These are phyloP conservation scores for Tor tambroides DNA, from an alignment of 2,113 vertebrate genomes.

Conservation along the genomic window DNA sequence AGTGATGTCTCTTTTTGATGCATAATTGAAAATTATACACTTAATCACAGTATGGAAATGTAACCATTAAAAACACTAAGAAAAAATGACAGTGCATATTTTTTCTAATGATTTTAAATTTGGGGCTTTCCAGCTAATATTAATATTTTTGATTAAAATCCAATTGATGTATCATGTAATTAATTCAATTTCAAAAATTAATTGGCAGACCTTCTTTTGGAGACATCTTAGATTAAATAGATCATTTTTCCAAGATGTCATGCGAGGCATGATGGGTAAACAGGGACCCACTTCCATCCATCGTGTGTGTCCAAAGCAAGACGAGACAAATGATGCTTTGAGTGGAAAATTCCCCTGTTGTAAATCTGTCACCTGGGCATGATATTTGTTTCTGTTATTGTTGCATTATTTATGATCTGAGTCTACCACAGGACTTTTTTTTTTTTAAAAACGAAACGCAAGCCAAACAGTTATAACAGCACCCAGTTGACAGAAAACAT, in stretches of 20 bases:
- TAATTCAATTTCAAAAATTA: neutral
- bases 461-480: conserved; percentile 37
- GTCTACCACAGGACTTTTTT: conserved; percentile 38
- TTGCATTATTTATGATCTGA: conserved; percentile 52
- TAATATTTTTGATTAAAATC: neutral
- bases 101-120: neutral
- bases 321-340: conserved; percentile 43
- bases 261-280: neutral
- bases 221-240: neutral
- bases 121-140: neutral
- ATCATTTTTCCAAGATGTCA: neutral
- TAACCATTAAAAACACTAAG: too few species aligned
- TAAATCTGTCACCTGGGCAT: conserved; percentile 49
- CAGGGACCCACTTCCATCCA: conserved; percentile 12
- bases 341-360: conserved; percentile 14
- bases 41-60: too few species aligned
- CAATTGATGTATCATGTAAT: neutral
- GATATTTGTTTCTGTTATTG: conserved; percentile 49
- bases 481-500: conserved; percentile 37
- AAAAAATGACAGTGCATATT: neutral
- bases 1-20: too few species aligned
- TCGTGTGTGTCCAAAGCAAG: conserved; percentile 5
- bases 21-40: too few species aligned
- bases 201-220: neutral
- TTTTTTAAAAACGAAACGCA: neutral